phyloP scores from a whole-genome alignment of 2,888 invertebrate genomes.

The Thysanoteuthis rhombus region DNA sequence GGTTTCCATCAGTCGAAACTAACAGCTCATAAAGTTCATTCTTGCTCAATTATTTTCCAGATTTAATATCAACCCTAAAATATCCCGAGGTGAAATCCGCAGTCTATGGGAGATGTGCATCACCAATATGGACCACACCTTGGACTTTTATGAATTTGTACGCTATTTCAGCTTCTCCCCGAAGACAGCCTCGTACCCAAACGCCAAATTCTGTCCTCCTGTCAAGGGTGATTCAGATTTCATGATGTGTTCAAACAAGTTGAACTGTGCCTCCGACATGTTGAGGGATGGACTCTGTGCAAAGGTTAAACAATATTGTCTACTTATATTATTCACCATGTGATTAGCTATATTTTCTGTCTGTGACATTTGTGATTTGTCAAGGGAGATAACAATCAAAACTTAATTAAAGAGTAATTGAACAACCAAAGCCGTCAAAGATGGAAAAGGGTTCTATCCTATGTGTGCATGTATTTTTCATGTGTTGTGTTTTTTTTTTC shows the following conservation, averaged over 20 bases:
- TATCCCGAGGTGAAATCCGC: slow-evolving; percentile 65
- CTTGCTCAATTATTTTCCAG: slow-evolving; percentile 32
- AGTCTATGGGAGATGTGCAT: slow-evolving; percentile 67
- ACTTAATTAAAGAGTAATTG: no score
- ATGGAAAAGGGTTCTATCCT: no score
- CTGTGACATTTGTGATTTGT: no score
- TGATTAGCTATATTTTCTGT: no score
- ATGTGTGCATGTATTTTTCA: no score
- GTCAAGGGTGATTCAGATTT: slow-evolving; percentile 65
- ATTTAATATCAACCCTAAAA: slow-evolving; percentile 57
- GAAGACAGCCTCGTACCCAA: slow-evolving; percentile 65
- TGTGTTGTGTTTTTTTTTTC: no score
- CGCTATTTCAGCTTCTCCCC: slow-evolving; percentile 66
- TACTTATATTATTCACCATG: no score
- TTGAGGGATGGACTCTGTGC: slow-evolving; percentile 64
- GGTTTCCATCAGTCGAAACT: no score
- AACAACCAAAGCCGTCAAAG: no score
- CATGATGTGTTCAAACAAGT: slow-evolving; percentile 64
- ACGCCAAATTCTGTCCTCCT: slow-evolving; percentile 65
- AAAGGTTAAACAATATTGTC: slow-evolving; percentile 54
- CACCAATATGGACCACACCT: slow-evolving; percentile 63
- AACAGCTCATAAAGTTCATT: not conserved
- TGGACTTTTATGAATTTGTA: slow-evolving; percentile 65
- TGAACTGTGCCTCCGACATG: slow-evolving; percentile 67
- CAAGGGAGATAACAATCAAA: no score